Conservation (phyloP, 2,888 invertebrate species). For the Phyto melanocephala region DNA sequence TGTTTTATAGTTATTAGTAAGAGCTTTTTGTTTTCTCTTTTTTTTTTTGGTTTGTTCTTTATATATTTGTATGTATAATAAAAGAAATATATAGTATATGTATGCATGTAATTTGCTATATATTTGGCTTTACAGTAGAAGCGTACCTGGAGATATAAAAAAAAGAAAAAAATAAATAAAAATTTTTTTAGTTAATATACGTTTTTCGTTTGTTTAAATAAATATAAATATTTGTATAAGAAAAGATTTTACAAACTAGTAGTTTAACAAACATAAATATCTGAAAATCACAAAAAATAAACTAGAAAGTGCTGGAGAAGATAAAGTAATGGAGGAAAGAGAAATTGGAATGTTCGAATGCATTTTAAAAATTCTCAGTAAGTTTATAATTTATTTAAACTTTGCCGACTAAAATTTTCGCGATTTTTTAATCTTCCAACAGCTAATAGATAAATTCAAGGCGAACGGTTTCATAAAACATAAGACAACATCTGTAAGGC, state of each 20-base stretch:
- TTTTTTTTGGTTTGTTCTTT: background rate
- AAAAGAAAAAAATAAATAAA: conserved; percentile 68
- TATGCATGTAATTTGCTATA: conserved; percentile 63
- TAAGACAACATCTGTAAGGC: no score
- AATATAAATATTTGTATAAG: conserved; percentile 59
- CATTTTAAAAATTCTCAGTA: no score
- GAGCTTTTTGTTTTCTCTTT: conserved; percentile 35
- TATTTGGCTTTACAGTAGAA: conserved; percentile 68
- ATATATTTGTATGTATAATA: background rate
- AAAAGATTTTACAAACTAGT: conserved; percentile 20
- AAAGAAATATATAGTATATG: conserved; percentile 22
- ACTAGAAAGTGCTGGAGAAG: background rate
- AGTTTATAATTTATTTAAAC: no score
- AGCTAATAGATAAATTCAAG: no score
- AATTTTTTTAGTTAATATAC: conserved; percentile 61
- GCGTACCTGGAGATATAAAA: conserved; percentile 73
- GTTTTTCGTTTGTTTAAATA: conserved; percentile 45
- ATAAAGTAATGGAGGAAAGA: background rate
- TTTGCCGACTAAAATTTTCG: no score
- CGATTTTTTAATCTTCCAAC: no score
- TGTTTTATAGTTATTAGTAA: conserved; percentile 60
- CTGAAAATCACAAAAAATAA: background rate
- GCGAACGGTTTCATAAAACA: no score
- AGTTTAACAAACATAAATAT: no score
- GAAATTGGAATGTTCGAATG: no score